Evolutionary conservation across 2,113 vertebrate genomes (phyloP).

Genomic region (Tetraodon nigroviridis): DNA sequence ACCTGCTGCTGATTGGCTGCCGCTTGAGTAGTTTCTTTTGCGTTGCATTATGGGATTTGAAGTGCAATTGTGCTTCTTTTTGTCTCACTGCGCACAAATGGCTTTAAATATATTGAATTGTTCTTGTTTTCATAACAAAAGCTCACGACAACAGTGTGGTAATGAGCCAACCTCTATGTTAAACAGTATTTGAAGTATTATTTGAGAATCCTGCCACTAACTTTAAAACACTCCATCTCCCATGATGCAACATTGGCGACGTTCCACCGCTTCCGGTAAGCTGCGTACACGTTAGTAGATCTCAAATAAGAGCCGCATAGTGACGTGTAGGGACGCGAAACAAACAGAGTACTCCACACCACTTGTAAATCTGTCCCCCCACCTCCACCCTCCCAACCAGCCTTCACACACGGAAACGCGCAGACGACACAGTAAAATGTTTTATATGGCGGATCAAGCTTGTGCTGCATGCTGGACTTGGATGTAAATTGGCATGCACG

Average conservation of each 20-base stretch:
- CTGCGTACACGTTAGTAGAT: constrained; percentile 33
- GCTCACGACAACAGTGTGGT: too few species aligned
- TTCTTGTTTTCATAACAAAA: neutral
- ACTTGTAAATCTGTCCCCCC: neutral
- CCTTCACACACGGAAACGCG: constrained; percentile 8
- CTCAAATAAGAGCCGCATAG: neutral
- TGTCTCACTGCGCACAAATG: neutral
- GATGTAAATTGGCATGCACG: too few species aligned
- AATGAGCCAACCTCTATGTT: too few species aligned
- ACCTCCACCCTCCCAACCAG: too few species aligned
- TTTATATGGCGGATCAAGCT: constrained; percentile 8
- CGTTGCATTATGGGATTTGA: constrained; percentile 59
- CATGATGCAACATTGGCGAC: constrained; percentile 23
- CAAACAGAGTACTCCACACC: neutral
- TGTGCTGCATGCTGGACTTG: constrained; percentile 16
- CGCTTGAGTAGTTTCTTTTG: neutral
- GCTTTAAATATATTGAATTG: too few species aligned
- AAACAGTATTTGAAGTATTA: neutral
- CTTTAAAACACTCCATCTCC: constrained; percentile 42
- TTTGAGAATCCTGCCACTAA: accelerated
- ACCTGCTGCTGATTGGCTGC: constrained; percentile 64
- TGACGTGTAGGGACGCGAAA: neutral
- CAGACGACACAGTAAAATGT: constrained; percentile 5
- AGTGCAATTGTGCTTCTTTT: neutral
- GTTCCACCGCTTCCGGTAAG: constrained; percentile 28